These are phyloP conservation scores for Phoebastria nigripes DNA, from an alignment of 2,797 vertebrate genomes.

Conservation along the genomic window DNA sequence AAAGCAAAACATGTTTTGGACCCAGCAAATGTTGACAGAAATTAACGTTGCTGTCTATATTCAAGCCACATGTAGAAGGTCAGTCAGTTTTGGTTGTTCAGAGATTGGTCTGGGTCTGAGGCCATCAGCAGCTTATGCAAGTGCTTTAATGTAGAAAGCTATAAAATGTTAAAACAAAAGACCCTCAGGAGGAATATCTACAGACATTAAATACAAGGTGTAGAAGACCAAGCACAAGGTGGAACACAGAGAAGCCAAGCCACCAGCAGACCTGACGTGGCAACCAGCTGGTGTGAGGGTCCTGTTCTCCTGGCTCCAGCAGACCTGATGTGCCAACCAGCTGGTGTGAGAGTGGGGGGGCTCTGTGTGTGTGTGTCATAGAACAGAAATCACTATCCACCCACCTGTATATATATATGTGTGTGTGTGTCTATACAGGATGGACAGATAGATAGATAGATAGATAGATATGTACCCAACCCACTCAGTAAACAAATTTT, in stretches of 20 bases:
- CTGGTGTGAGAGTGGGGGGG: no score
- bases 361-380: background rate
- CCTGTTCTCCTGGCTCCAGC: background rate
- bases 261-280: background rate
- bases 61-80: background rate
- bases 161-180: background rate
- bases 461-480: background rate
- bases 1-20: background rate
- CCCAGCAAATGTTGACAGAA: background rate
- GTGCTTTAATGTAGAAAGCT: background rate
- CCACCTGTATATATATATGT: background rate
- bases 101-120: background rate
- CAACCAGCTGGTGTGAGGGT: background rate
- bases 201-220: background rate
- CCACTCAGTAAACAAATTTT: background rate
- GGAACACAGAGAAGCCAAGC: background rate
- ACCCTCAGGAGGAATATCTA: background rate
- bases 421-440: no score
- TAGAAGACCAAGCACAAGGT: background rate
- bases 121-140: background rate
- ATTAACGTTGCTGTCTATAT: rapidly evolving
- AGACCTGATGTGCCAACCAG: background rate
- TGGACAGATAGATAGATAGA: background rate
- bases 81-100: background rate
- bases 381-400: background rate